Evolutionary conservation across 1,140 invertebrate genomes (phyloP).

Genomic region (Cheumatopsyche charites): DNA sequence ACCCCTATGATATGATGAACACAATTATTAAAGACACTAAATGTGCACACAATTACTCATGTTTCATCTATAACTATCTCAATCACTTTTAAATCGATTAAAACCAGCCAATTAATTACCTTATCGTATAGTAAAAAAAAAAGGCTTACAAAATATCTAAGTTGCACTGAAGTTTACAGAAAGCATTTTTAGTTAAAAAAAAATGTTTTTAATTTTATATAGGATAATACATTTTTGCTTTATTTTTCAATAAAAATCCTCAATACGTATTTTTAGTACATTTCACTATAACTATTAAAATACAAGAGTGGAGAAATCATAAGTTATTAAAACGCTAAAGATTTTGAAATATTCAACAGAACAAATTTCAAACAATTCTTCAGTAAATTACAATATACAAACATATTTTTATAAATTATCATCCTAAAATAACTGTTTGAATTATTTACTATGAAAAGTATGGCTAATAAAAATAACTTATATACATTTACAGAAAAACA

Average conservation of each 20-base stretch:
- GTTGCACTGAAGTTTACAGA: constrained; percentile 14
- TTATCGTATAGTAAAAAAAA: too few relatives aligned
- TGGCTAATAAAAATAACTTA: constrained; percentile 2
- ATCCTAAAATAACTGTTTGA: background rate
- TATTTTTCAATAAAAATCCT: too few relatives aligned
- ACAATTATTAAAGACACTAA: constrained; percentile 19
- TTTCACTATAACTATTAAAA: too few relatives aligned
- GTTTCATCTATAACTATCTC: background rate
- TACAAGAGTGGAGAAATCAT: too few relatives aligned
- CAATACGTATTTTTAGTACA: too few relatives aligned
- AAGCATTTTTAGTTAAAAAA: background rate
- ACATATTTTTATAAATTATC: constrained; percentile 3
- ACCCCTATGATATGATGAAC: constrained; percentile 22
- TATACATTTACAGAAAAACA: background rate
- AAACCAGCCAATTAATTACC: background rate
- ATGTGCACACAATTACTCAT: background rate
- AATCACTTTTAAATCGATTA: background rate
- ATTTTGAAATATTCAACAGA: too few relatives aligned
- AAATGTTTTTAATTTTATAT: too few relatives aligned
- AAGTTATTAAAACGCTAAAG: too few relatives aligned
- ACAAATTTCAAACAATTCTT: too few relatives aligned
- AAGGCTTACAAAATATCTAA: background rate
- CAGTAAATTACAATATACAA: too few relatives aligned
- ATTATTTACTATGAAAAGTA: background rate
- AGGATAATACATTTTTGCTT: too few relatives aligned